Base-by-base conservation (phyloP, 2,113 vertebrate genomes). In the Lucifuga dentata region DNA sequence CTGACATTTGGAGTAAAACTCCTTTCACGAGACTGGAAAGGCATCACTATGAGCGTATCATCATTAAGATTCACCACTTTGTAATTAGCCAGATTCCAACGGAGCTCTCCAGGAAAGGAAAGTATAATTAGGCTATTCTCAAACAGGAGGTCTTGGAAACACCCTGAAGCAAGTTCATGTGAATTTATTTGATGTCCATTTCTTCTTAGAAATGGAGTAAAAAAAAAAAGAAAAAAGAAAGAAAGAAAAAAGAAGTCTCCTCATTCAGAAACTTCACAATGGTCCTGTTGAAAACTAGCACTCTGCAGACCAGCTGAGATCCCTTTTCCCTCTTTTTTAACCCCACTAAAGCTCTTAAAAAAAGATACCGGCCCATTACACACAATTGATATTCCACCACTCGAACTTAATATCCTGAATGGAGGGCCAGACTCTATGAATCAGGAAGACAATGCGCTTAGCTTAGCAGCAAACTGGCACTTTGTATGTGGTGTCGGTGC, bases 381-480 rank as follows among this genome's bases (percentile, higher is more conserved):
- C 70, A 84, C 92, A 92, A 92, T 92, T 90, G 89, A 86, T 91
- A 90, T 92, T 89, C 90, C 88, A 88, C 87, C 90, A 88, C 88
- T 89, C 85, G 74, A 90, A 91, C 90, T 92, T 93, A 90, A 93
- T 92, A 90, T 91, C 80, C 78, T 93, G 87, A 93, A 93, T 92
- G 86, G 90, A 89, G 84, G 83, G 86, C 89, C 91, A 88, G 85
- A 87, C 89, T 92, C 89, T 79, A 89, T 92, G 92, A 93, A 92
- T 92, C 90, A 92, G 68, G 78, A 57, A 81, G 77, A 91, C 92
- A 97, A 96, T 95, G 92, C 86, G 67, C 78, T 90, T 92, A 91
- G 93, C 92, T 91, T 93, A 94, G 89, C 95, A 95, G 94, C 94
- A 94, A 95, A 93, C 94, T 94, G 95, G 94, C 95, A 95, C 93